Percentiles rank a stretch among this genome's conserved stretches.
Conservation (phyloP, 2,113 vertebrate species). For the Ursus arctos region DNA sequence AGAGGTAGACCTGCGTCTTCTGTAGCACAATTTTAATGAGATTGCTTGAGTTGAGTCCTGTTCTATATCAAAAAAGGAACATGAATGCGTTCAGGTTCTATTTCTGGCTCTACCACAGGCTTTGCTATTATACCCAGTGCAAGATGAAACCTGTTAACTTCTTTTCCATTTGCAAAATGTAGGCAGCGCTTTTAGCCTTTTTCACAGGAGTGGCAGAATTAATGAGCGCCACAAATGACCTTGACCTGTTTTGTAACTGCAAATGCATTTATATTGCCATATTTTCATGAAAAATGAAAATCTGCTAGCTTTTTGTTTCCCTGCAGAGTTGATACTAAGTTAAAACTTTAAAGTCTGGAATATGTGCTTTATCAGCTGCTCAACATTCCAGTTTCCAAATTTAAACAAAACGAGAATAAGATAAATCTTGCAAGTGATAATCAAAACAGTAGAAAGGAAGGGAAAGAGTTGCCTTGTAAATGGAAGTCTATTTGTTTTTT, state of each 20-base stretch:
- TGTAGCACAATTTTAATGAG: slow-evolving; percentile 58
- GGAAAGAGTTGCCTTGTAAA: slow-evolving; percentile 40
- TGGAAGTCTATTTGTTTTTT: slow-evolving; percentile 39
- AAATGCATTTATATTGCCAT: slow-evolving; percentile 55
- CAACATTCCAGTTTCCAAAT: slow-evolving; percentile 70
- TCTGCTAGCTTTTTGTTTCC: background rate
- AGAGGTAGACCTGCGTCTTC: background rate
- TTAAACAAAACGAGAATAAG: slow-evolving; percentile 69
- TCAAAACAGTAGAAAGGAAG: slow-evolving; percentile 67
- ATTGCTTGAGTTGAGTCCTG: background rate
- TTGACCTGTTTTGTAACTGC: slow-evolving; percentile 57
- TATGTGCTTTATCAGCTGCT: slow-evolving; percentile 40
- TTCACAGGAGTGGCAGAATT: slow-evolving; percentile 44
- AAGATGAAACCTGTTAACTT: slow-evolving; percentile 64
- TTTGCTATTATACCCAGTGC: slow-evolving; percentile 32
- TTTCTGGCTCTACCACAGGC: slow-evolving; percentile 60
- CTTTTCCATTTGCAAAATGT: slow-evolving; percentile 44
- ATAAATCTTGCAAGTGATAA: slow-evolving; percentile 72
- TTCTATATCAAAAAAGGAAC: slow-evolving; percentile 63
- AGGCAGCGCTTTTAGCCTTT: slow-evolving; percentile 53
- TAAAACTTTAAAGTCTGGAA: slow-evolving; percentile 59
- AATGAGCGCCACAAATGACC: slow-evolving; percentile 35
- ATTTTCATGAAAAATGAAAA: slow-evolving; percentile 65
- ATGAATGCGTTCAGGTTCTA: slow-evolving; percentile 62
- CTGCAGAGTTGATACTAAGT: slow-evolving; percentile 38